Evolutionary conservation across 2,113 vertebrate species (phyloP).

Genomic region (Stegastes partitus): DNA sequence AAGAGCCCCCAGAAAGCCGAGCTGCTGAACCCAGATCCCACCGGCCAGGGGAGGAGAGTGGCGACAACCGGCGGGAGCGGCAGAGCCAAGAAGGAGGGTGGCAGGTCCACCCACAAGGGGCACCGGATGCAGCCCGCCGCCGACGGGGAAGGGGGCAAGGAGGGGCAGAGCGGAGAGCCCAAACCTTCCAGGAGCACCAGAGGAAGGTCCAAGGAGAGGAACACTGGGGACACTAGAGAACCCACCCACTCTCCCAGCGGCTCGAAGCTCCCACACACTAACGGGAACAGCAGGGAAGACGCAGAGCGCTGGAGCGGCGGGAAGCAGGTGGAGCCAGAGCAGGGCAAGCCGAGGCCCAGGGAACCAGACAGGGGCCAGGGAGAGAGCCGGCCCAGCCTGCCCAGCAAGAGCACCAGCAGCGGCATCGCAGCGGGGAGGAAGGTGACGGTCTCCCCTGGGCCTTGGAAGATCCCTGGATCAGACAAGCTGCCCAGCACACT

Average conservation of each 20-base stretch:
- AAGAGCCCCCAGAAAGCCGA: slow-evolving; percentile 89
- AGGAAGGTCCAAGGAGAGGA: slow-evolving; percentile 87
- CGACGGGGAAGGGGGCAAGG: slow-evolving; percentile 80
- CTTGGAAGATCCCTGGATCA: slow-evolving; percentile 96
- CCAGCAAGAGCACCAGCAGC: slow-evolving; percentile 81
- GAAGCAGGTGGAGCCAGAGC: slow-evolving; percentile 79
- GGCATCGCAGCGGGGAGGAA: slow-evolving; percentile 86
- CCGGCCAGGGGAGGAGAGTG: slow-evolving; percentile 83
- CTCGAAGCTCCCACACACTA: slow-evolving; percentile 76
- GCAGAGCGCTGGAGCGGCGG: slow-evolving; percentile 77
- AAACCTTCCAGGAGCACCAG: slow-evolving; percentile 84
- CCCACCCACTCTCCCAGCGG: slow-evolving; percentile 72
- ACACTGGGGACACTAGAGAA: slow-evolving; percentile 79
- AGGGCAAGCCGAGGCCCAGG: slow-evolving; percentile 83
- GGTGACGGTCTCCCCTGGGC: slow-evolving; percentile 93
- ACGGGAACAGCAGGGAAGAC: slow-evolving; percentile 79
- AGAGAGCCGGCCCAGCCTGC: slow-evolving; percentile 85
- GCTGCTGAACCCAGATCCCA: slow-evolving; percentile 85
- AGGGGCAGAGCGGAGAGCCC: slow-evolving; percentile 79
- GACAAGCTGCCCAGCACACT: slow-evolving; percentile 93
- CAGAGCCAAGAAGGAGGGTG: slow-evolving; percentile 86
- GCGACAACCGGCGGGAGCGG: slow-evolving; percentile 78
- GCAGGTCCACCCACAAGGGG: slow-evolving; percentile 88
- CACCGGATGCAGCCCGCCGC: slow-evolving; percentile 78
- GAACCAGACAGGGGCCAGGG: slow-evolving; percentile 81